phyloP scores from a whole-genome alignment of 2,888 invertebrate genomes.

The Clostera curtula region DNA sequence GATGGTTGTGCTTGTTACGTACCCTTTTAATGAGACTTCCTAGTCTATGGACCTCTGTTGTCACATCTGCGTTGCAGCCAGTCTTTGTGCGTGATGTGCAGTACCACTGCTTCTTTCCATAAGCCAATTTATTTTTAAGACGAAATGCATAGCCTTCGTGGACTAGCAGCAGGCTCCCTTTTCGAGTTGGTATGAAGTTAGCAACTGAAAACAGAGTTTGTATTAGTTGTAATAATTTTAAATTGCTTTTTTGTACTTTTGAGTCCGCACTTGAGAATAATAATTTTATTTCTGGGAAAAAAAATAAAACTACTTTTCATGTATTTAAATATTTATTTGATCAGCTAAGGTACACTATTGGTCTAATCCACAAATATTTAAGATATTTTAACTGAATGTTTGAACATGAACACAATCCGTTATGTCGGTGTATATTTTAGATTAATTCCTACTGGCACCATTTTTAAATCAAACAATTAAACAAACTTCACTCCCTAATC shows the following conservation, averaged over 20 bases:
- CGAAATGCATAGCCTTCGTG: constrained; percentile 59
- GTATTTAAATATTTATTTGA: no score
- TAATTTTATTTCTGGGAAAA: no score
- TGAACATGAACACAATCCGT: no score
- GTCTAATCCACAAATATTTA: no score
- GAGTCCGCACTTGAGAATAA: no score
- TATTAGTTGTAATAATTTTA: constrained; percentile 10
- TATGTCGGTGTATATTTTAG: no score
- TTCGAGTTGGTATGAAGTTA: constrained; percentile 55
- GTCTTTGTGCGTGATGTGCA: constrained; percentile 56
- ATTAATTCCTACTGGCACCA: no score
- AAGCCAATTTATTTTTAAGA: constrained; percentile 58
- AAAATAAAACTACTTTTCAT: no score
- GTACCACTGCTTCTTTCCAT: constrained; percentile 66
- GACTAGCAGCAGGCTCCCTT: constrained; percentile 54
- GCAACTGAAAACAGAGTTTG: constrained; percentile 45
- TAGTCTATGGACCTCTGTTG: constrained; percentile 41
- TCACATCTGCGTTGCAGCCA: constrained; percentile 58
- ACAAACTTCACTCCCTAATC: no score
- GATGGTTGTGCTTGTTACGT: constrained; percentile 53
- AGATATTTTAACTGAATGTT: no score
- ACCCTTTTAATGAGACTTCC: constrained; percentile 49
- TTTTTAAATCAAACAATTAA: no score
- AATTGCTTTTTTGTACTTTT: not conserved
- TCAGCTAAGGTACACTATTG: no score